A percentile compares a stretch with the other conserved stretches of the same genome.
Evolutionary conservation across 2,888 invertebrate species (phyloP).

Genomic region (Teleogryllus oceanicus): DNA sequence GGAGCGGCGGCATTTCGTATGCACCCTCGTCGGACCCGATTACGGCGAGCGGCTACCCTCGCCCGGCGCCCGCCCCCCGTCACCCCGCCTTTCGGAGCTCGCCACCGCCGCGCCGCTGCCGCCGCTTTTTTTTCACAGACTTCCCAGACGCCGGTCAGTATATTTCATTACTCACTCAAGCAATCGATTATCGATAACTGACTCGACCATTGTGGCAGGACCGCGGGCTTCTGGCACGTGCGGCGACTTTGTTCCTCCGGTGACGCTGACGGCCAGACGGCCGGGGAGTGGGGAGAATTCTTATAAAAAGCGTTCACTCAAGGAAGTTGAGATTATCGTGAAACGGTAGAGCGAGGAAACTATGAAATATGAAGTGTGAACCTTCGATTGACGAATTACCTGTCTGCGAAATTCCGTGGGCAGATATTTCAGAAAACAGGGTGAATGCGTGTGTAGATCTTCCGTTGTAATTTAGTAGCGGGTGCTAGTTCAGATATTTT

Average conservation of each 20-base stretch:
- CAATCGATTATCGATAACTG: conserved; percentile 11
- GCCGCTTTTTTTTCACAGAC: not conserved
- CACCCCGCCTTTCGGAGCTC: not conserved
- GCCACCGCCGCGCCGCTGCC: not conserved
- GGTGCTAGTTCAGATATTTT: too few species aligned
- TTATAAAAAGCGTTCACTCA: too few species aligned
- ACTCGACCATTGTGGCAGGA: not conserved
- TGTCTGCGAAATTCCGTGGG: too few species aligned
- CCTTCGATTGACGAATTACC: too few species aligned
- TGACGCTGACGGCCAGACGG: not conserved
- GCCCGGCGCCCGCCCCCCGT: not conserved
- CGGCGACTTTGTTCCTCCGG: not conserved
- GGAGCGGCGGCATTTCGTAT: not conserved
- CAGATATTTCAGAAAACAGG: too few species aligned
- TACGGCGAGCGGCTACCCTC: not conserved
- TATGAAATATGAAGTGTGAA: too few species aligned
- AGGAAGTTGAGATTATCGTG: too few species aligned
- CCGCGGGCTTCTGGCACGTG: not conserved
- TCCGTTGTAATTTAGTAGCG: too few species aligned
- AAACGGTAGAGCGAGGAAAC: too few species aligned
- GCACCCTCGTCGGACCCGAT: not conserved
- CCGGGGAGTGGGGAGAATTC: too few species aligned
- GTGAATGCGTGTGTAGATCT: too few species aligned
- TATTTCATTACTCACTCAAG: conserved; percentile 18
- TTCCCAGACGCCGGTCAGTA: not conserved